These are phyloP conservation scores for Dasysyrphus tricinctus DNA, from an alignment of 2,888 invertebrate genomes.

Conservation along the genomic window DNA sequence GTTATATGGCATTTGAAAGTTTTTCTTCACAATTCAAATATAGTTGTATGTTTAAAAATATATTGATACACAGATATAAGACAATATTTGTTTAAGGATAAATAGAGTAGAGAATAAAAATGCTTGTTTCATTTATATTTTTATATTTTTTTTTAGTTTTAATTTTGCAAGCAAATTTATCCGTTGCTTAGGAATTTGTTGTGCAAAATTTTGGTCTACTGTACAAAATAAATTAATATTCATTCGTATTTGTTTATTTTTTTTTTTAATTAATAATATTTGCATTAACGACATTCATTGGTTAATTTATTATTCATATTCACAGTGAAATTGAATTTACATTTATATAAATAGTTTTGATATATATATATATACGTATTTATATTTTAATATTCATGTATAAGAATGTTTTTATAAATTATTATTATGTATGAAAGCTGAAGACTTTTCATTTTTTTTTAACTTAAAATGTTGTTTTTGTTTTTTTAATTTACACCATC, in stretches of 20 bases:
- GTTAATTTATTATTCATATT: constrained; percentile 14
- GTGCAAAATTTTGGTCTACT: constrained; percentile 36
- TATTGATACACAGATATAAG: constrained; percentile 23
- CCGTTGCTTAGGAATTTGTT: constrained; percentile 31
- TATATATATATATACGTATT: constrained; percentile 21
- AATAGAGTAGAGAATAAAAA: constrained; percentile 25
- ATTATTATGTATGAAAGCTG: constrained; percentile 62
- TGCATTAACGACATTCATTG: constrained; percentile 10
- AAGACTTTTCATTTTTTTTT: constrained; percentile 38
- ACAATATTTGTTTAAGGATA: background rate
- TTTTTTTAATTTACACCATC: constrained; percentile 76
- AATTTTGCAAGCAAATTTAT: constrained; percentile 40
- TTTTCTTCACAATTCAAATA: constrained; percentile 12
- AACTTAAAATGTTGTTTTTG: constrained; percentile 26
- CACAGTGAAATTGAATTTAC: constrained; percentile 15
- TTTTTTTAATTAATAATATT: constrained; percentile 67
- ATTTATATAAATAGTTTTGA: constrained; percentile 31
- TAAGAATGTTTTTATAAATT: constrained; percentile 28
- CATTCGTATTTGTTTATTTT: background rate
- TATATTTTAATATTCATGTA: background rate
- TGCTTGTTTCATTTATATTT: constrained; percentile 15
- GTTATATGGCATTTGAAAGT: background rate
- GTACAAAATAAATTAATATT: constrained; percentile 17
- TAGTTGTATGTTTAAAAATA: constrained; percentile 8
- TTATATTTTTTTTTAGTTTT: background rate